These are phyloP conservation scores for Pelodytes ibericus DNA, from an alignment of 2,797 vertebrate genomes.

Conservation along the genomic window DNA sequence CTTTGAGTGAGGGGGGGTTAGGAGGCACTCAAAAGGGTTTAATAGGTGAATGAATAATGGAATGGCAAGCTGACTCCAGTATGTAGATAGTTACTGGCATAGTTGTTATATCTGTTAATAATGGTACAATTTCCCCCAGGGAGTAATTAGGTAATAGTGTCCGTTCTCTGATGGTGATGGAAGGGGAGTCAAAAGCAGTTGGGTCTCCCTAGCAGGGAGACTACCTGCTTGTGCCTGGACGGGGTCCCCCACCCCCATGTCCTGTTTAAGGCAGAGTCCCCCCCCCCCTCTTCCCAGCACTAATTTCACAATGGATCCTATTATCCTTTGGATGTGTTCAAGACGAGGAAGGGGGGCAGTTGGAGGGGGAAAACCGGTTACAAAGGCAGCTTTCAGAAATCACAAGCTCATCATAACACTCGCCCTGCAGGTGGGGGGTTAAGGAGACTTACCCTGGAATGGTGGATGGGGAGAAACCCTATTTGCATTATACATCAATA, in stretches of 20 bases:
- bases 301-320: conserved; percentile 28
- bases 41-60: too few species aligned
- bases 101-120: neutral
- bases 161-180: neutral
- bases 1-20: too few species aligned
- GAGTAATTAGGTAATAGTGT: neutral
- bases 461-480: neutral
- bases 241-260: conserved; percentile 4
- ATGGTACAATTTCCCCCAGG: neutral
- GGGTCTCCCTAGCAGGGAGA: neutral
- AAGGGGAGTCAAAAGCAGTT: neutral
- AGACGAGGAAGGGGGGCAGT: neutral
- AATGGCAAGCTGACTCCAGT: too few species aligned
- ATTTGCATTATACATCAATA: neutral
- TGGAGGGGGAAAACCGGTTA: conserved; percentile 7
- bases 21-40: too few species aligned
- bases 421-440: conserved; percentile 23
- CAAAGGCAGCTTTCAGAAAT: conserved; percentile 45
- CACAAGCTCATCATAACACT: conserved; percentile 30
- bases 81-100: too few species aligned
- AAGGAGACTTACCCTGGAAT: neutral
- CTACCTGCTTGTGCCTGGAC: neutral
- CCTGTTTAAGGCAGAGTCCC: neutral
- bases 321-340: conserved; percentile 33
- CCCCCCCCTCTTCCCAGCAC: neutral